These are phyloP conservation scores for Epizoanthus rinbou DNA, from an alignment of 92 coral and sea anemone genomes.

Conservation along the genomic window DNA sequence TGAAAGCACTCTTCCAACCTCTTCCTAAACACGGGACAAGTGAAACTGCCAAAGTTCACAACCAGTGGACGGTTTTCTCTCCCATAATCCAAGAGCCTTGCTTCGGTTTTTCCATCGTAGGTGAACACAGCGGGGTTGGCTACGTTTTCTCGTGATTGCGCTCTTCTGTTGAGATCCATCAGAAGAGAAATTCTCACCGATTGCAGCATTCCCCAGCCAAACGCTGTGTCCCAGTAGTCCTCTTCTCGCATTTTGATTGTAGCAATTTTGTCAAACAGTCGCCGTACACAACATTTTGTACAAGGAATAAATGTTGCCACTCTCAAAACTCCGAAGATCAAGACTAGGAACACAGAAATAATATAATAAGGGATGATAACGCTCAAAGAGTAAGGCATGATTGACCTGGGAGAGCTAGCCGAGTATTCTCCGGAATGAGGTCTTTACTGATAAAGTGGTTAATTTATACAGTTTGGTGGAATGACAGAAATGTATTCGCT, in stretches of 20 bases:
- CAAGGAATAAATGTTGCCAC: background rate
- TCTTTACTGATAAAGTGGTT: background rate
- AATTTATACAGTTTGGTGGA: too few species aligned
- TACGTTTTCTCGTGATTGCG: background rate
- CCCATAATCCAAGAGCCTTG: constrained; percentile 33
- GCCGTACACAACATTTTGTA: background rate
- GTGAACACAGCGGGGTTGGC: constrained; percentile 31
- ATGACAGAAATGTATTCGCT: too few species aligned
- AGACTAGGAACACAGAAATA: background rate
- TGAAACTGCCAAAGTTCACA: background rate
- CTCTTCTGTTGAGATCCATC: constrained; percentile 33
- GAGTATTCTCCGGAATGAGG: background rate
- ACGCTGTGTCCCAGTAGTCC: constrained; percentile 39
- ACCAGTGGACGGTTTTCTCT: background rate
- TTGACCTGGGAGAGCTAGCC: background rate
- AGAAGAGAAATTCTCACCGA: constrained; percentile 34
- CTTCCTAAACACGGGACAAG: background rate
- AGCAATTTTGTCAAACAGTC: background rate
- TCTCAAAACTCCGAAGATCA: background rate
- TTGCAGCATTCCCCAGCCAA: constrained; percentile 51
- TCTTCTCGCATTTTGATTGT: background rate
- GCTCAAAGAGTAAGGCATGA: background rate
- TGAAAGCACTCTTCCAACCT: background rate
- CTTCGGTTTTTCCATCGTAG: constrained; percentile 35
- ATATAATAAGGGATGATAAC: background rate